Conservation (phyloP, 2,113 vertebrate species). For the Phalacrocorax pelagicus region DNA sequence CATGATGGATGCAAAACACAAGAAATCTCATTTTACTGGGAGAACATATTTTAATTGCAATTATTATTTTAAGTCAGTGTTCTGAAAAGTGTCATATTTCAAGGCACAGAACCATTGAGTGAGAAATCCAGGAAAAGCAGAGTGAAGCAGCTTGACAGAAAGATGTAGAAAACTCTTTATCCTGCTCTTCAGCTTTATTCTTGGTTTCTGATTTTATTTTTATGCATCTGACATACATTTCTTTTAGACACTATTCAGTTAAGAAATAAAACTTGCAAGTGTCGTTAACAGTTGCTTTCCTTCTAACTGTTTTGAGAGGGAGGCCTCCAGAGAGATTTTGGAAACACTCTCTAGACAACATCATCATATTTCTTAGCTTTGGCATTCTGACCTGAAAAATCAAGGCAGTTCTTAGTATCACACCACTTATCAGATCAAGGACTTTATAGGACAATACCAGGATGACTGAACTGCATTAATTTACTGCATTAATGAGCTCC, state of each 20-base stretch:
- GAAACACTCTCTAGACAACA: neutral
- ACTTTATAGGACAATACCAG: neutral
- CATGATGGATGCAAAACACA: neutral
- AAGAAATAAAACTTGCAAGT: neutral
- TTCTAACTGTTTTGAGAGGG: neutral
- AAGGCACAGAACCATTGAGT: neutral
- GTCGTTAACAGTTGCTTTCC: neutral
- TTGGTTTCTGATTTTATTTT: neutral
- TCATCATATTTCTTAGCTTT: neutral
- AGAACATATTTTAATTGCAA: neutral
- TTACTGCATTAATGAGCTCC: neutral
- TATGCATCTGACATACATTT: neutral
- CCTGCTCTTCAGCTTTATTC: neutral
- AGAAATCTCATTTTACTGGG: neutral
- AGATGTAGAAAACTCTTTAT: neutral
- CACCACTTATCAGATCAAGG: neutral
- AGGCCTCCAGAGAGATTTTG: neutral
- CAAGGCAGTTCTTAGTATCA: neutral
- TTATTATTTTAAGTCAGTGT: neutral
- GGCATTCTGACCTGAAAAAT: neutral
- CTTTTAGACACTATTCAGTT: neutral
- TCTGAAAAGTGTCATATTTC: neutral
- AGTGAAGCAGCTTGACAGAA: neutral
- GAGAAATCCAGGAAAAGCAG: neutral
- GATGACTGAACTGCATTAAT: neutral